Evolutionary conservation across 2,797 vertebrate genomes (phyloP), one percentile per base, ranked within the genome.

Genomic region (Prunella strophiata): DNA sequence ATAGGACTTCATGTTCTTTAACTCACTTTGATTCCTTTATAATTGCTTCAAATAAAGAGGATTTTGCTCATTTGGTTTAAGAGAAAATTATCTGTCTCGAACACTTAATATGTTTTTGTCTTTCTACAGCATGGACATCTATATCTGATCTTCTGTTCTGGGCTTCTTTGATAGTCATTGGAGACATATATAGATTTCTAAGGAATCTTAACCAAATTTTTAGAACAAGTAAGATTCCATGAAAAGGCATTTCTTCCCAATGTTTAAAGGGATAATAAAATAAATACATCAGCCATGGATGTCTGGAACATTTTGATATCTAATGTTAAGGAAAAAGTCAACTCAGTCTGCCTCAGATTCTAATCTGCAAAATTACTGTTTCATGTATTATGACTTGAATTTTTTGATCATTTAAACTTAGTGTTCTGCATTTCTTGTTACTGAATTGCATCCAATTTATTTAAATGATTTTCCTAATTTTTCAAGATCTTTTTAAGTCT

Each of bases 381-480:
- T 89, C 42, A 34, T 1, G 0, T 71, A 36, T 48, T 63, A 59
- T 54, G 57, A 67, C 9, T 92, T 57, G 47, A 91, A 83, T 51
- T 75, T 36, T 91, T 85, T 83, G 43, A 78, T 90, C 16, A 78
- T 91, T 91, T 68, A 72, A 77, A 42, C 38, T 74, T 51, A 68
- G 47, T 65, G 61, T 85, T 90, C 88, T 93, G 70, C 54, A 68
- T 93, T 91, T 91, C 50, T 85, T 54, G 51, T 72, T 81, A 61
- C 95, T 75, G 85, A 94, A 94, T 90, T 88, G 85, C 68, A 84
- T 75, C 66, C 70, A 81, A 74, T 93, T 94, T 94, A 91, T 94
- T 96, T 84, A 90, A 94, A 94, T 80, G 2, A 66, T 94, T 94
- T 86, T 65, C 74, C 48, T 95, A 89, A 94, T 91, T 91, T 84